Base-by-base conservation (phyloP, 2,113 vertebrate genomes). In the Turnix velox region DNA sequence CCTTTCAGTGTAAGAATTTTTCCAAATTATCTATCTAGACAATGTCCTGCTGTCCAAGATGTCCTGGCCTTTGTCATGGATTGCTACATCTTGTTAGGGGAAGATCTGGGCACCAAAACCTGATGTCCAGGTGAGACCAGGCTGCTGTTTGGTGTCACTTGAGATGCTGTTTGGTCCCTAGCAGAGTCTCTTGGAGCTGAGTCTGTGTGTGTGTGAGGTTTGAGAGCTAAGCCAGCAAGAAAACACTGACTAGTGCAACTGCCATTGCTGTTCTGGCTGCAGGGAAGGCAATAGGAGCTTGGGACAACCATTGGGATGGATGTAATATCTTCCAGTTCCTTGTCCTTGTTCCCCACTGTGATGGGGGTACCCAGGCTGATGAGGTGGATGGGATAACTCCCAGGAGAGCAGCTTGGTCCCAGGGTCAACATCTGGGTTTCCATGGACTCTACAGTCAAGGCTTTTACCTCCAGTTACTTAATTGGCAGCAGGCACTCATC, bases 351-450 rank as follows among this genome's bases (percentile, higher is more conserved):
- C n/a, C n/a, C n/a, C 20, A 4, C 8, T 6, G 30, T 18, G 46
- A 18, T 0, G 3, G 14, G 35, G 23, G n/a, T 3, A 9, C 76
- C 14, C 9, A 13, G 54, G 75, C 43, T 51, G 55, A 8, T 4
- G 9, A 25, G 30, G n/a, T 7, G 10, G 8, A 14, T 10, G 6
- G 75, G 59, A 20, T 33, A 14, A 51, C 3, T 55, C 40, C 48
- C 3, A 7, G 40, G 27, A 52, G 33, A 33, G 39, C 46, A 28
- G 25, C 4, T 0, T 0, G 5, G 13, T 46, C 39, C 58, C 2
- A 3, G 35, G 37, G 14, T 42, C 45, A 73, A 22, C 42, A 22
- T 46, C 55, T 65, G 80, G 39, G 66, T 45, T 51, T 73, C 35
- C 48, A 5, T 3, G 20, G 80, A 28, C 10, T 27, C 76, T 17